These are phyloP conservation scores for Danaus plexippus DNA, from an alignment of 1,140 invertebrate genomes.

Conservation along the genomic window DNA sequence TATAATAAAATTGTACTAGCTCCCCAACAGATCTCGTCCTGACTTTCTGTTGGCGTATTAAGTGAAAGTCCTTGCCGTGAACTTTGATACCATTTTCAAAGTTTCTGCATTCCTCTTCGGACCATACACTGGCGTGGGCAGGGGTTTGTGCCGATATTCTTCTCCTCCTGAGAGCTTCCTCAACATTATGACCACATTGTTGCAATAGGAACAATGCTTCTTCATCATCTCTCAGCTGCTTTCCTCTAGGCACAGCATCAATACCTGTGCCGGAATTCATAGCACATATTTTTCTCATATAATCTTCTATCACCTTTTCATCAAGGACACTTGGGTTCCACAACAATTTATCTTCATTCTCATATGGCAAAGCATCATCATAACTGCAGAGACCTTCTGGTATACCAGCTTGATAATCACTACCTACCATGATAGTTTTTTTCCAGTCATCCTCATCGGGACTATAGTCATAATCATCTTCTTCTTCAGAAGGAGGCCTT, in stretches of 20 bases:
- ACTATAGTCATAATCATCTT: conserved; percentile 83
- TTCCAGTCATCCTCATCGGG: conserved; percentile 85
- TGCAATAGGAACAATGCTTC: conserved; percentile 92
- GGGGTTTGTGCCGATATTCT: conserved; percentile 75
- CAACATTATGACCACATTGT: conserved; percentile 95
- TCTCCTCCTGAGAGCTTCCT: conserved; percentile 90
- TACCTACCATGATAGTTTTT: conserved; percentile 96
- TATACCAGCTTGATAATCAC: conserved; percentile 93
- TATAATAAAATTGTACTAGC: conserved; percentile 97
- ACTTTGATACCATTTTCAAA: conserved; percentile 95
- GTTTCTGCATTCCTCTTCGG: conserved; percentile 96
- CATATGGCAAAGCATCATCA: conserved; percentile 93
- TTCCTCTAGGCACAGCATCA: conserved; percentile 80
- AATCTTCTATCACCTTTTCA: conserved; percentile 85
- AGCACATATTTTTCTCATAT: conserved; percentile 78
- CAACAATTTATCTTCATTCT: conserved; percentile 95
- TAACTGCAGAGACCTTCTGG: conserved; percentile 93
- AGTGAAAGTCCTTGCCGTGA: conserved; percentile 97
- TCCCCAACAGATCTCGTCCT: conserved; percentile 96
- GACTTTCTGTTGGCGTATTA: conserved; percentile 95
- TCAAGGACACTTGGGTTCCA: conserved; percentile 90
- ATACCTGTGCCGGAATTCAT: conserved; percentile 71
- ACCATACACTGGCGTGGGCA: conserved; percentile 90
- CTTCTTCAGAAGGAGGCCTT: conserved; percentile 73
- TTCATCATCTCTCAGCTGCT: conserved; percentile 93